These are phyloP conservation scores for Phocides pigmalion DNA, from an alignment of 1,140 invertebrate species.

Conservation along the genomic window DNA sequence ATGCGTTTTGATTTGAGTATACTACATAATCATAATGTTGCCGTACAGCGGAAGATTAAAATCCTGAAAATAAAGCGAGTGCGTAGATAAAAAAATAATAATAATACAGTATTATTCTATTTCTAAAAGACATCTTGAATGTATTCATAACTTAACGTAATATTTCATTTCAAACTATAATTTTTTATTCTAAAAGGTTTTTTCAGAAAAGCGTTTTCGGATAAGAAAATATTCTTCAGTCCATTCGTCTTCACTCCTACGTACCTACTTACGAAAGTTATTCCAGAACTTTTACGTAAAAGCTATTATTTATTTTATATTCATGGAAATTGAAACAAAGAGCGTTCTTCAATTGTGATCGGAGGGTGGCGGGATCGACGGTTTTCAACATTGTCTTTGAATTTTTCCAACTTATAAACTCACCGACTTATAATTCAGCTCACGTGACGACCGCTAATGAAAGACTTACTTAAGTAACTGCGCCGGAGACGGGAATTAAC, in stretches of 20 bases:
- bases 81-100: too few species aligned
- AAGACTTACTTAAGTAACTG: slow-evolving; percentile 79
- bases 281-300: slow-evolving; percentile 29
- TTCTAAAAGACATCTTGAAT: too few species aligned
- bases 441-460: slow-evolving; percentile 79
- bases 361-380: slow-evolving; percentile 37
- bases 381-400: slow-evolving; percentile 53
- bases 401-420: slow-evolving; percentile 65
- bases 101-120: too few species aligned
- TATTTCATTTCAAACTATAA: background rate
- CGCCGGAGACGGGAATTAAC: slow-evolving; percentile 74
- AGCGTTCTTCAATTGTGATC: slow-evolving; percentile 31
- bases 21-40: too few species aligned
- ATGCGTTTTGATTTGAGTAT: too few species aligned
- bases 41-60: too few species aligned
- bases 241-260: slow-evolving; percentile 38
- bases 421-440: slow-evolving; percentile 65
- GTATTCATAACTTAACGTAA: background rate
- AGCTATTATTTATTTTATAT: slow-evolving; percentile 36
- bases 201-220: background rate
- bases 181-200: background rate
- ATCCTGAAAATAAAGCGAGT: too few species aligned
- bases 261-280: slow-evolving; percentile 23
- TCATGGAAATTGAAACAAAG: slow-evolving; percentile 39
- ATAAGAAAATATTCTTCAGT: slow-evolving; percentile 23